Conservation (phyloP, 2,113 vertebrate genomes). For the Ochotona curzoniae region DNA sequence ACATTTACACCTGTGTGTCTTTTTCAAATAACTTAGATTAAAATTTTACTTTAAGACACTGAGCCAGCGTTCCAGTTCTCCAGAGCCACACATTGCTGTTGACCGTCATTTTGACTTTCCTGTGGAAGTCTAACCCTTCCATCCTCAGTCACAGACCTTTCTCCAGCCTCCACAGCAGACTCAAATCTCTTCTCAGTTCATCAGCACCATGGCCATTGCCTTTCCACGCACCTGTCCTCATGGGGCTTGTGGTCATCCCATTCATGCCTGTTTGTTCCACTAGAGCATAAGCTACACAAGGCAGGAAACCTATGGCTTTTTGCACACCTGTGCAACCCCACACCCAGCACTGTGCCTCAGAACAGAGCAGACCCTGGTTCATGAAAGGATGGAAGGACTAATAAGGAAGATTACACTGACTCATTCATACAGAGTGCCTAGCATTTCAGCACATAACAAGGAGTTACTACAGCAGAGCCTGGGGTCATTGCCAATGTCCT, state of each 20-base stretch:
- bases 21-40: background rate
- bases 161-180: rapidly evolving
- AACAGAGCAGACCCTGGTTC: background rate
- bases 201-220: rapidly evolving
- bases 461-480: background rate
- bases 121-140: background rate
- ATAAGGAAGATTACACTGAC: background rate
- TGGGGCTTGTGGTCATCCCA: background rate
- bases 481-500: background rate
- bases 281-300: background rate
- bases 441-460: too few species aligned
- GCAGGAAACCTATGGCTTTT: rapidly evolving
- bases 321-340: background rate
- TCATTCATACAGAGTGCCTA: background rate
- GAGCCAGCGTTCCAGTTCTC: too few species aligned
- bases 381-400: background rate
- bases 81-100: background rate
- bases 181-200: rapidly evolving
- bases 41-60: background rate
- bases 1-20: rapidly evolving
- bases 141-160: too few species aligned
- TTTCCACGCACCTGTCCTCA: background rate
- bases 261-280: background rate
- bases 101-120: too few species aligned
- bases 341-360: background rate